Evolutionary conservation across 1,140 invertebrate species (phyloP).

Genomic region (Hypsibius dujardini): DNA sequence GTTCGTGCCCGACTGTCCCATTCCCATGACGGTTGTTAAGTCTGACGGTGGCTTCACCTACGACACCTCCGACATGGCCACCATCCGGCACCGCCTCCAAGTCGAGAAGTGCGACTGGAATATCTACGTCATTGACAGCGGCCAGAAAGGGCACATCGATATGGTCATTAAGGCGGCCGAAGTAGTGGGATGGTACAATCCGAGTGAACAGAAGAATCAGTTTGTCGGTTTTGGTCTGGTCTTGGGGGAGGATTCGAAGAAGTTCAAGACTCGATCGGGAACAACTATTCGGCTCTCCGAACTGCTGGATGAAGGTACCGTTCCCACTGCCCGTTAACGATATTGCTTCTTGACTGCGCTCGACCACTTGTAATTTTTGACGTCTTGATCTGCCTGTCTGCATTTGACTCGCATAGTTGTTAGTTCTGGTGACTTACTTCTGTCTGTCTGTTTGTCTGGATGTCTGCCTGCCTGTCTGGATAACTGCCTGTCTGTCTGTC

Average conservation of each 20-base stretch:
- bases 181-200: conserved; percentile 48
- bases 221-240: conserved; percentile 86
- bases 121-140: conserved; percentile 85
- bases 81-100: conserved; percentile 64
- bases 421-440: too few species aligned
- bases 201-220: conserved; percentile 31
- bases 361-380: too few species aligned
- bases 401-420: too few species aligned
- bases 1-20: conserved; percentile 46
- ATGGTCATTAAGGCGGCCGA: conserved; percentile 14
- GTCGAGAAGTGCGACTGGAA: conserved; percentile 77
- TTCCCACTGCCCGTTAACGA: too few species aligned
- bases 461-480: too few species aligned
- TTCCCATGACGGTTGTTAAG: conserved; percentile 87
- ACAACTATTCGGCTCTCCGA: conserved; percentile 77
- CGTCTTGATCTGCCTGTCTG: too few species aligned
- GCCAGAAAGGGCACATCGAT: conserved; percentile 44
- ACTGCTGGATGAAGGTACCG: conserved; percentile 73
- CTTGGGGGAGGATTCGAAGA: conserved; percentile 93
- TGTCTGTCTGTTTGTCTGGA: too few species aligned
- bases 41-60: conserved; percentile 97
- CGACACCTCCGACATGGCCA: conserved; percentile 92
- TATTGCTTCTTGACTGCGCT: too few species aligned
- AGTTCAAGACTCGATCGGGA: conserved; percentile 95
- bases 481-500: too few species aligned